phyloP scores from a whole-genome alignment of 53 echinoderm and acorn worm genomes.

The Henricia sp. region DNA sequence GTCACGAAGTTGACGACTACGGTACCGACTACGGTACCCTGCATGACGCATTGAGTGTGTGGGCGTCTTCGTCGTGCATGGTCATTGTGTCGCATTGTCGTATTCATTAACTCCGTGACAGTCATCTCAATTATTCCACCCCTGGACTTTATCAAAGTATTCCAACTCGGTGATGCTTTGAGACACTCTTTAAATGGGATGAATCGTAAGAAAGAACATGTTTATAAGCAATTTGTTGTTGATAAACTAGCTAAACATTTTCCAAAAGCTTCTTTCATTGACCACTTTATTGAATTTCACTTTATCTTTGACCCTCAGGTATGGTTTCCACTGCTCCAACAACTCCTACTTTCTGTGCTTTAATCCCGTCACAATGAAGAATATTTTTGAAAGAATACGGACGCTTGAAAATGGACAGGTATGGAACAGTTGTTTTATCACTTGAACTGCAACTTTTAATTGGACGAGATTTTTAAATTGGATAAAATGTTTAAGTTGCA shows the following conservation, averaged over 20 bases:
- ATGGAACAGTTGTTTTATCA: not conserved
- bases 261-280: not conserved
- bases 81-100: too few species aligned
- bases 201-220: too few species aligned
- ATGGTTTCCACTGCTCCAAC: slow-evolving; percentile 91
- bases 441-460: not conserved
- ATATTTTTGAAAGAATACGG: slow-evolving; percentile 91
- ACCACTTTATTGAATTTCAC: not conserved
- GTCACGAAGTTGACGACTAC: too few species aligned
- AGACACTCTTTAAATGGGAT: too few species aligned
- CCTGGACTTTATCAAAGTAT: too few species aligned
- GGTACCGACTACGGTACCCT: too few species aligned
- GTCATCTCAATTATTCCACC: too few species aligned
- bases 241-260: not conserved
- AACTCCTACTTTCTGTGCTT: slow-evolving; percentile 95
- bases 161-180: not conserved
- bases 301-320: slow-evolving; percentile 60
- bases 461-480: too few species aligned
- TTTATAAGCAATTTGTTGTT: not conserved
- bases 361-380: slow-evolving; percentile 72
- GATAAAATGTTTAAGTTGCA: too few species aligned
- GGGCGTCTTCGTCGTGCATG: too few species aligned
- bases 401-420: slow-evolving; percentile 76
- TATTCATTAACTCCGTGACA: too few species aligned
- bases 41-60: too few species aligned